Evolutionary conservation across 2,888 invertebrate genomes (phyloP).

Genomic region (Tenthredo livida): DNA sequence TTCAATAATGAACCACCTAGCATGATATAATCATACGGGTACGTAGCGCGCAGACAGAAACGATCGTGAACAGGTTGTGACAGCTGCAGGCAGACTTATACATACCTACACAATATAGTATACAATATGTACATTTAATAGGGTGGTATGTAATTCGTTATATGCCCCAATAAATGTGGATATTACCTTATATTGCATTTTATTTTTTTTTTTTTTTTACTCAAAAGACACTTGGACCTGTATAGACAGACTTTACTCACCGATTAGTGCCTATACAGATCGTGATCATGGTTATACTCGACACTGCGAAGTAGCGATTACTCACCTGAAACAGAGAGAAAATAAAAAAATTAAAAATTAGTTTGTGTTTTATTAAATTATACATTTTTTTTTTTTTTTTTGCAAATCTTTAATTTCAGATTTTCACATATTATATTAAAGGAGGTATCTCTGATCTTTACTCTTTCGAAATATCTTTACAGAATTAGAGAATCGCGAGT

Average conservation of each 20-base stretch:
- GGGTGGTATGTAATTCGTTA: too few species aligned
- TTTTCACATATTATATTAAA: too few species aligned
- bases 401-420: background rate
- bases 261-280: background rate
- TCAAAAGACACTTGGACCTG: too few species aligned
- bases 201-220: too few species aligned
- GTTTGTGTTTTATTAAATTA: background rate
- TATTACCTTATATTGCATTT: background rate
- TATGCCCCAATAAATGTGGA: background rate
- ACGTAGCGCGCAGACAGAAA: background rate
- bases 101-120: background rate
- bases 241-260: background rate
- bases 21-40: conserved; percentile 38
- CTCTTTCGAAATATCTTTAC: too few species aligned
- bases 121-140: background rate
- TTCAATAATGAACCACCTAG: conserved; percentile 31
- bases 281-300: background rate
- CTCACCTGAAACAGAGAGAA: conserved; percentile 43
- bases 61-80: background rate
- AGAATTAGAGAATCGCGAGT: too few species aligned
- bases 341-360: background rate
- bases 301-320: background rate
- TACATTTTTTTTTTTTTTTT: background rate
- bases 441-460: too few species aligned
- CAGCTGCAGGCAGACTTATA: background rate